Evolutionary conservation across 2,113 vertebrate genomes (phyloP).

Genomic region (Malaclemys terrapin): DNA sequence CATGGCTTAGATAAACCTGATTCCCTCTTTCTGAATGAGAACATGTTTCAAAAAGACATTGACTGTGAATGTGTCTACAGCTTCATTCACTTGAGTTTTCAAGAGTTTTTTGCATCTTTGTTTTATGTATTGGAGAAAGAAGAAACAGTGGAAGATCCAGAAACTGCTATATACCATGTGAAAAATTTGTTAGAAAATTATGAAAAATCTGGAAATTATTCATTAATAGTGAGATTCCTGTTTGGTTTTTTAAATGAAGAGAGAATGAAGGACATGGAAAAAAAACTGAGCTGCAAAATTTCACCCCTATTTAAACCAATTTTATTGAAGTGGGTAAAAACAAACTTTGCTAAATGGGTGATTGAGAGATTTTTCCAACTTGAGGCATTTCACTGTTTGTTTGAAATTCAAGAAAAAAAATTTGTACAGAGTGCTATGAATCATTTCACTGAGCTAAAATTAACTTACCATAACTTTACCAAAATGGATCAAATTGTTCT

Average conservation of each 20-base stretch:
- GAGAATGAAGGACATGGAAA: too few relatives aligned
- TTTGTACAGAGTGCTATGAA: conserved; percentile 52
- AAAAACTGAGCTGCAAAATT: too few relatives aligned
- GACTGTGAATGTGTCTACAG: too few relatives aligned
- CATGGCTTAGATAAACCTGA: background rate
- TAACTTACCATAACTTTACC: background rate
- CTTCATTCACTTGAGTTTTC: too few relatives aligned
- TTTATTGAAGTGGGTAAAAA: too few relatives aligned
- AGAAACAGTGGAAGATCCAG: too few relatives aligned
- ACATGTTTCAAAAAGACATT: background rate
- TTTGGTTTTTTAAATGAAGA: too few relatives aligned
- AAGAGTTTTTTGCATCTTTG: too few relatives aligned
- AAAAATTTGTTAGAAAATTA: conserved; percentile 35
- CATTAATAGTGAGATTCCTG: conserved; percentile 9
- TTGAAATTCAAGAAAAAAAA: conserved; percentile 39
- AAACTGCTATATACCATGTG: background rate
- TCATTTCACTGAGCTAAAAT: conserved; percentile 35
- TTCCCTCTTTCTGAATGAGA: background rate
- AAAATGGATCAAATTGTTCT: conserved; percentile 27
- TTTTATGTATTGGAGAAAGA: too few relatives aligned
- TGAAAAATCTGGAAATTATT: background rate
- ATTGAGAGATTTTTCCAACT: too few relatives aligned
- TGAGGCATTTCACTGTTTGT: conserved; percentile 15
- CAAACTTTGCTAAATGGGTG: too few relatives aligned
- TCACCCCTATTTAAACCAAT: too few relatives aligned